Evolutionary conservation across 2,113 vertebrate genomes (phyloP), one percentile per base, ranked within the genome.

Genomic region (Tympanuchus pallidicinctus): DNA sequence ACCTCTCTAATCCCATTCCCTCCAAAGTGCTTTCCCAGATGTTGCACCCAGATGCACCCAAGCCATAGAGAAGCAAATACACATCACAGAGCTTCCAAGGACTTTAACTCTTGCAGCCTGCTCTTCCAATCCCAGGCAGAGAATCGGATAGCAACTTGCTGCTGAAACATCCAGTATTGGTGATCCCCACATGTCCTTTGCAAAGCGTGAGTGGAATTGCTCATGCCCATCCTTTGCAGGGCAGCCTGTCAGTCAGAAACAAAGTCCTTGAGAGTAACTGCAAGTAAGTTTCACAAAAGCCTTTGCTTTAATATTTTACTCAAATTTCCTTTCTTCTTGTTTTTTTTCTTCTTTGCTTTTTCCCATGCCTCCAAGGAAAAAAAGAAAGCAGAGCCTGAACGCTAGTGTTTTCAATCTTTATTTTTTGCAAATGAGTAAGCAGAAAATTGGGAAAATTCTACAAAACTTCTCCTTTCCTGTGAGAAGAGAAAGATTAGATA

Each of bases 11-110:
- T 93, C 90, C 74, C 70, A 25, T 86, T 79, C 1, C 32, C 72
- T 83, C 65, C 69, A 95, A 71, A 89, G 74, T 54, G 21, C 73
- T 93, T 94, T 88, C 77, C 86, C 90, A 95, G 86, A 92, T 93
- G 92, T 90, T 95, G 90, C 86, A 77, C 52, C 72, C 64, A 71
- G 76, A 52, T 95, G 90, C 86, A 83, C 56, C 72, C 60, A 71
- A 69, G 47, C 65, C 69, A n/a, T 57, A 21, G 43, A 82, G 65
- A 25, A 94, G 47, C 75, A 92, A 92, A 81, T 59, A 36, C 34
- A n/a, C 32, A 24, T 17, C 34, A 30, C 42, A 52, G 52, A 27
- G 28, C 66, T 94, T 92, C 50, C 61, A 60, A 61, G 50, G 47
- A 17, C 0, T 0, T 79, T 82, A 89, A 18, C 69, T 81, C 69